These are phyloP conservation scores for Pardalotus punctatus DNA, from an alignment of 2,113 vertebrate genomes.

Conservation along the genomic window DNA sequence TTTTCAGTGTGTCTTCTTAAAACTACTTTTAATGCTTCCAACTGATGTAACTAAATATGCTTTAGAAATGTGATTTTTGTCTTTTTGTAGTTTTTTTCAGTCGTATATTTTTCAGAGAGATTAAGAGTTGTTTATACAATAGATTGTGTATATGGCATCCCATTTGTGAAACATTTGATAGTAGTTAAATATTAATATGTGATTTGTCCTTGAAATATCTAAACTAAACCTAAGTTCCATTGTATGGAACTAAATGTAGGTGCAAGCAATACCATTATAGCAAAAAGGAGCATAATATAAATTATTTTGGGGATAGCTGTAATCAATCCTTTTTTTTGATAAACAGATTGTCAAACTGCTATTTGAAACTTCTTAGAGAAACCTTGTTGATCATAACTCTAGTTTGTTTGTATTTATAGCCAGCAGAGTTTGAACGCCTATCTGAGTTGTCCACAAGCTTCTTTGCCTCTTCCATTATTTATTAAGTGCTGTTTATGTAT, in stretches of 20 bases:
- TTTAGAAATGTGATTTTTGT: not conserved
- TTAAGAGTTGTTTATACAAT: not conserved
- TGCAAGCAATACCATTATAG: not conserved
- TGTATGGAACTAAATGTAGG: not conserved
- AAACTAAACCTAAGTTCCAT: not conserved
- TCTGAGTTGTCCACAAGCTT: not conserved
- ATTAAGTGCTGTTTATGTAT: not conserved
- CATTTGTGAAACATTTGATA: not conserved
- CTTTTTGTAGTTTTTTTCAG: not conserved
- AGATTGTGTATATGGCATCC: not conserved
- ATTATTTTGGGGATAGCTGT: not conserved
- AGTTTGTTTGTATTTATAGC: not conserved
- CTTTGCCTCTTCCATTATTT: not conserved
- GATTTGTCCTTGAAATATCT: not conserved
- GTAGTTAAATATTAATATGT: not conserved
- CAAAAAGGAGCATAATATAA: not conserved
- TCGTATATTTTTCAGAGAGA: not conserved
- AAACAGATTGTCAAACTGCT: not conserved
- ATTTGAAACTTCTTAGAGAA: slow-evolving; percentile 2
- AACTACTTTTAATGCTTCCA: not conserved
- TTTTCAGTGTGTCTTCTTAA: not conserved
- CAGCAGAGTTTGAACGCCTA: not conserved
- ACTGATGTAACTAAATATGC: not conserved
- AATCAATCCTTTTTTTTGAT: not conserved
- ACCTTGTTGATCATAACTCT: not conserved